Evolutionary conservation across 2,113 vertebrate genomes (phyloP), one percentile per base, ranked within the genome.

Genomic region (Scatophagus argus): DNA sequence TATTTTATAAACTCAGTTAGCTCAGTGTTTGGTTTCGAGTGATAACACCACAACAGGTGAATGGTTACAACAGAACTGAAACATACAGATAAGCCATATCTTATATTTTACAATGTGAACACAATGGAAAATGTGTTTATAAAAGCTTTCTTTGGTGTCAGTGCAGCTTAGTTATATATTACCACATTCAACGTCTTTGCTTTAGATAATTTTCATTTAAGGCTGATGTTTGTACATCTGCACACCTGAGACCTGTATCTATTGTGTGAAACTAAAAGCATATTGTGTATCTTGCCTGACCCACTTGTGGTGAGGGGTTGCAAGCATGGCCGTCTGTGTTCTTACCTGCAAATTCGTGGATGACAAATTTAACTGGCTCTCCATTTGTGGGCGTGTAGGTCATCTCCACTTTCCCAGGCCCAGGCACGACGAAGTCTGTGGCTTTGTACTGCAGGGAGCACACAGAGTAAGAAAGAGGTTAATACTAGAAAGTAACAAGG

Each of bases 361-460:
- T 85, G 17, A 96, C 46, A 46, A 95, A 98, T 2, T 95, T 97
- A 29, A 96, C 85, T 7, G 96, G 91, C 70, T 95, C 93, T 77
- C 97, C 97, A 3, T 90, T 88, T 29, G 38, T 61, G 1, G 98
- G 97, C 0, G 95, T 99, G 86, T 96, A 99, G 19, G 86, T 96
- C 94, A 99, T 99, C 91, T 99, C 98, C 74, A 99, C 95, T 82
- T 93, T 97, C 61, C 98, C 98, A 55, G 97, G 97, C 0, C 97
- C 97, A 3, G 98, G 95, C 62, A 99, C 96, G 43, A 99, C 97
- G 83, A 99, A 99, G 93, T 99, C 98, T 36, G 97, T 99, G 85
- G 98, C 98, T 94, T 96, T 97, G 91, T 99, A 99, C 98, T 99
- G 91, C 46, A 27, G 47, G 43, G 10, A 56, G 4, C 9, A 55